Evolutionary conservation across 2,113 vertebrate species (phyloP).

Genomic region (Phylloscopus trochilus): DNA sequence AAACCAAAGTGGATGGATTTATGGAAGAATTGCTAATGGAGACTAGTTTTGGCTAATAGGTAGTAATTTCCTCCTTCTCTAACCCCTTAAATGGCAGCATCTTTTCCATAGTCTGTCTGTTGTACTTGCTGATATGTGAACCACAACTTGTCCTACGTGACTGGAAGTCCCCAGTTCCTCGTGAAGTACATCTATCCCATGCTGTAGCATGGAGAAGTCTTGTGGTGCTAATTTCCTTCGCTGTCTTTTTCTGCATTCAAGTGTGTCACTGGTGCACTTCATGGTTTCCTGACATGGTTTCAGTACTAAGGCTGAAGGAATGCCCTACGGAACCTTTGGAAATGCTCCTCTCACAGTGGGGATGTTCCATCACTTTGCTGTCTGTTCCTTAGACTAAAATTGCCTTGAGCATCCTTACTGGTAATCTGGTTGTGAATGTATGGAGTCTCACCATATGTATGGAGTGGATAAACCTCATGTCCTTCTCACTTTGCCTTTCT

Average conservation of each 20-base stretch:
- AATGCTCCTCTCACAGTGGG: neutral
- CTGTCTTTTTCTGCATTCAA: neutral
- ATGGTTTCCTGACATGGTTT: neutral
- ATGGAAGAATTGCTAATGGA: neutral
- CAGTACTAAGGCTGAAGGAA: neutral
- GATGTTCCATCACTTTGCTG: neutral
- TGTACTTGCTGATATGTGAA: neutral
- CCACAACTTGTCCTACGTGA: fast-evolving
- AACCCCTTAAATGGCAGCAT: neutral
- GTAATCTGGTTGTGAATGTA: neutral
- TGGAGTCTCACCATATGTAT: neutral
- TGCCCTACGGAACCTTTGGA: neutral
- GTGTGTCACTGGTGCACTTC: neutral
- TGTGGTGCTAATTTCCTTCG: fast-evolving
- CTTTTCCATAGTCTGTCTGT: neutral
- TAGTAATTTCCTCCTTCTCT: neutral
- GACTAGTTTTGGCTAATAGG: neutral
- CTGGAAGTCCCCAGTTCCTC: neutral
- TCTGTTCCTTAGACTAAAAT: neutral
- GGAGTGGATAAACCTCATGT: neutral
- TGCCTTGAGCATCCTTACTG: neutral
- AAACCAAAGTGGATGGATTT: neutral
- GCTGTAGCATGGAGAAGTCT: neutral
- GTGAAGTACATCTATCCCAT: neutral
- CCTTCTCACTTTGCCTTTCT: neutral